phyloP scores from a whole-genome alignment of 2,888 invertebrate genomes.

The Heliconius erato region DNA sequence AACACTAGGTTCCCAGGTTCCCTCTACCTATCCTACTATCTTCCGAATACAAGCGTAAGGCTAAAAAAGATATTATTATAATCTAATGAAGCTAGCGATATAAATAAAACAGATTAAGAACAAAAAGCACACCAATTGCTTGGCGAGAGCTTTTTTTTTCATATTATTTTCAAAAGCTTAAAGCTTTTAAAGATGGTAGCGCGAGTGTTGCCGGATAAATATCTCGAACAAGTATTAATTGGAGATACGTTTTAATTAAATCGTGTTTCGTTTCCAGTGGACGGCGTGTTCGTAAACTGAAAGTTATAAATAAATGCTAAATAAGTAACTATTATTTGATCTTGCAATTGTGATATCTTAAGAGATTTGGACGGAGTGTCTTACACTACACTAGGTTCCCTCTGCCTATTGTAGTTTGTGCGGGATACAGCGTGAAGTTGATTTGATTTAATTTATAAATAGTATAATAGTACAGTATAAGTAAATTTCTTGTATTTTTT shows the following conservation, averaged over 20 bases:
- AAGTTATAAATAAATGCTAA: background rate
- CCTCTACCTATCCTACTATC: too few relatives aligned
- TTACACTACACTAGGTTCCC: too few relatives aligned
- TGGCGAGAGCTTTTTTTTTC: background rate
- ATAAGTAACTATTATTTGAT: conserved; percentile 2
- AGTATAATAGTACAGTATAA: too few relatives aligned
- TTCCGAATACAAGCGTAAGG: too few relatives aligned
- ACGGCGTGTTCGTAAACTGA: background rate
- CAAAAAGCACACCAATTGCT: conserved; percentile 11
- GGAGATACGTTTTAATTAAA: conserved; percentile 30
- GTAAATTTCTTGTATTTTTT: too few relatives aligned
- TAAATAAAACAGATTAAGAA: conserved; percentile 1
- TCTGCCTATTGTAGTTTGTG: too few relatives aligned
- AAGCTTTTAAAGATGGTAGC: conserved; percentile 3
- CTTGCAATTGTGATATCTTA: background rate
- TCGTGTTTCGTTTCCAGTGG: background rate
- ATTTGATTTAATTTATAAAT: too few relatives aligned
- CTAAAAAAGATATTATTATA: background rate
- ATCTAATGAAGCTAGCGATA: background rate
- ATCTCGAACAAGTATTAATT: conserved; percentile 24
- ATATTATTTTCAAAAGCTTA: background rate
- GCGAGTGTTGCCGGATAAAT: conserved; percentile 22
- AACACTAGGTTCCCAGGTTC: too few relatives aligned
- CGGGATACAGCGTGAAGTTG: too few relatives aligned
- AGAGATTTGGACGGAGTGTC: background rate